Percentiles rank a stretch among this genome's conserved stretches.
Conservation (phyloP, 2,888 invertebrate species). For the Nephrotoma appendiculata region DNA sequence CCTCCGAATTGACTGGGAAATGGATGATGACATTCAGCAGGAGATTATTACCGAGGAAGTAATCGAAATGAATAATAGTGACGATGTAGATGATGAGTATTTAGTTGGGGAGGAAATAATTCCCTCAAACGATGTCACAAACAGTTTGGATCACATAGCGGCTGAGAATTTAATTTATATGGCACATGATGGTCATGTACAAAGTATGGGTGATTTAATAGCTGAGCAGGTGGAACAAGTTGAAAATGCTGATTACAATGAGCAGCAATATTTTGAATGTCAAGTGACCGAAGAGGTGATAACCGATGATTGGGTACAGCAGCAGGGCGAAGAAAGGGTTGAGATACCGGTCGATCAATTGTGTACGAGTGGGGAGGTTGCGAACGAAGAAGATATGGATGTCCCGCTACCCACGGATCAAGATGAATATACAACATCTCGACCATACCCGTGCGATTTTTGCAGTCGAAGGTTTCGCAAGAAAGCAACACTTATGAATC, state of each 20-base stretch:
- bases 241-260: slow-evolving; percentile 16
- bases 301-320: slow-evolving; percentile 64
- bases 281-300: slow-evolving; percentile 68
- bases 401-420: slow-evolving; percentile 71
- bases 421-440: slow-evolving; percentile 47
- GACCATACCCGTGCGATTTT: slow-evolving; percentile 77
- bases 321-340: slow-evolving; percentile 59
- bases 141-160: slow-evolving; percentile 40
- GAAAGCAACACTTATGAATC: slow-evolving; percentile 70
- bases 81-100: slow-evolving; percentile 1
- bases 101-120: slow-evolving; percentile 14
- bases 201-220: slow-evolving; percentile 23
- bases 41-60: not conserved
- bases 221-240: slow-evolving; percentile 19
- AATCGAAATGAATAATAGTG: not conserved
- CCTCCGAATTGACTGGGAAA: not conserved
- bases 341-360: slow-evolving; percentile 51
- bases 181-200: slow-evolving; percentile 38
- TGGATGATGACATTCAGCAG: not conserved
- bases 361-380: slow-evolving; percentile 32
- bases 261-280: slow-evolving; percentile 35
- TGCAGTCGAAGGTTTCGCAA: slow-evolving; percentile 72
- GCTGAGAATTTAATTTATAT: slow-evolving; percentile 48
- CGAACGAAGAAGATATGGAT: slow-evolving; percentile 47
- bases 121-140: slow-evolving; percentile 12